Evolutionary conservation across 2,888 invertebrate genomes (phyloP), one percentile per base, ranked within the genome.

Genomic region (Hofmannophila pseudospretella): DNA sequence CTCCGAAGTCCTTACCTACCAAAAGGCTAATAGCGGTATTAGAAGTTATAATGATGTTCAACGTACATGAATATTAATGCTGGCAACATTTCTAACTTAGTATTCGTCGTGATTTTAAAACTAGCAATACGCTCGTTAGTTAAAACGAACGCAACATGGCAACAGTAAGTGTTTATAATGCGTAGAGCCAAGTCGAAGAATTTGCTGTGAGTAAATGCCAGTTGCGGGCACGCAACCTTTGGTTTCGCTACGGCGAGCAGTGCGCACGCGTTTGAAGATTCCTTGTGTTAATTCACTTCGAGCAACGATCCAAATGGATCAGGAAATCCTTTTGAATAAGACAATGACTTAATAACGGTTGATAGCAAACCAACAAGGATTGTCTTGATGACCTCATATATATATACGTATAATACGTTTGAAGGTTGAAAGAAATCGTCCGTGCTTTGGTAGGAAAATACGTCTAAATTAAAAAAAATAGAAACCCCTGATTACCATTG

Each of bases 171-270:
- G 39, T 47, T 47, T 44, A 27, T 26, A 25, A 33, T 28, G 28
- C 27, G 12, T 31, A 31, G n/a, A 29, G n/a, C n/a, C n/a, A n/a
- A n/a, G 7, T 11, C 30, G 25, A 42, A 45, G 49, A 54, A 55
- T 62, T 46, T 47, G 39, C 50, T 34, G 40, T 38, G 37, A 49
- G 45, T 41, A 44, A 39, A 51, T 53, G 48, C 45, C 46, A 47
- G 34, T 32, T 33, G 45, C 38, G 45, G 41, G 40, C 71, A 72
- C 63, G 72, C 70, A 58, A 65, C 51, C 52, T 52, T 67, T n/a
- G n/a, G n/a, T n/a, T 55, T 53, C 66, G 64, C 60, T 54, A 55
- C 44, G 39, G 22, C 34, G 45, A 42, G 42, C 65, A 59, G 32
- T 37, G 53, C 50, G 58, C 64, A 49, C 51, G 54, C 45, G 39